Percentiles rank a stretch among this genome's conserved stretches.
Evolutionary conservation across 2,888 invertebrate genomes (phyloP).

Genomic region (Operophtera brumata): DNA sequence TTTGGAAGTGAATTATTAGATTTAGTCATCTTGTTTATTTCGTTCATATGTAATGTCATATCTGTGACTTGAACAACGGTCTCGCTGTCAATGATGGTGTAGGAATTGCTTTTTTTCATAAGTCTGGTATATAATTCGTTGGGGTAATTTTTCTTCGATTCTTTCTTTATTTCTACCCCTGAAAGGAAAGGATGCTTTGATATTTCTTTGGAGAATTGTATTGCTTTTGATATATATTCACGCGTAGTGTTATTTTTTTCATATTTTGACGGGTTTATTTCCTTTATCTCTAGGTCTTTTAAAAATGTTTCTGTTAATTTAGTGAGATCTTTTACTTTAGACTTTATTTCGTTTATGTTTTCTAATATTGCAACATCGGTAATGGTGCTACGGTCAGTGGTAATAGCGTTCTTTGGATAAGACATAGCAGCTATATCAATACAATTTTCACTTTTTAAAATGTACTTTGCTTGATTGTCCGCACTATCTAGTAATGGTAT

Average conservation of each 20-base stretch:
- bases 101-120: slow-evolving; percentile 59
- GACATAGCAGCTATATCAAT: slow-evolving; percentile 24
- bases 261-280: slow-evolving; percentile 22
- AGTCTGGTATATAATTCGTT: slow-evolving; percentile 43
- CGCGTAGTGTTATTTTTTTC: slow-evolving; percentile 23
- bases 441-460: slow-evolving; percentile 40
- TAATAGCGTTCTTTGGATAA: slow-evolving; percentile 18
- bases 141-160: slow-evolving; percentile 41
- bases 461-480: slow-evolving; percentile 52
- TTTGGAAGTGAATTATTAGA: slow-evolving; percentile 42
- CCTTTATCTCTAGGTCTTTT: slow-evolving; percentile 41
- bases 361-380: slow-evolving; percentile 47
- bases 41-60: slow-evolving; percentile 56
- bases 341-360: slow-evolving; percentile 56
- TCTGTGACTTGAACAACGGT: slow-evolving; percentile 65
- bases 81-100: slow-evolving; percentile 67
- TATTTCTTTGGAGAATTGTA: slow-evolving; percentile 47
- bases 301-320: slow-evolving; percentile 51
- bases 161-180: slow-evolving; percentile 50
- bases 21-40: slow-evolving; percentile 25
- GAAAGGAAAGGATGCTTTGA: slow-evolving; percentile 38
- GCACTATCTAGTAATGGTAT: slow-evolving; percentile 59
- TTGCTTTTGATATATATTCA: slow-evolving; percentile 43
- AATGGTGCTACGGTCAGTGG: slow-evolving; percentile 32
- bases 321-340: slow-evolving; percentile 53